phyloP scores from a whole-genome alignment of 2,888 invertebrate species.

The Esperia sulphurella region DNA sequence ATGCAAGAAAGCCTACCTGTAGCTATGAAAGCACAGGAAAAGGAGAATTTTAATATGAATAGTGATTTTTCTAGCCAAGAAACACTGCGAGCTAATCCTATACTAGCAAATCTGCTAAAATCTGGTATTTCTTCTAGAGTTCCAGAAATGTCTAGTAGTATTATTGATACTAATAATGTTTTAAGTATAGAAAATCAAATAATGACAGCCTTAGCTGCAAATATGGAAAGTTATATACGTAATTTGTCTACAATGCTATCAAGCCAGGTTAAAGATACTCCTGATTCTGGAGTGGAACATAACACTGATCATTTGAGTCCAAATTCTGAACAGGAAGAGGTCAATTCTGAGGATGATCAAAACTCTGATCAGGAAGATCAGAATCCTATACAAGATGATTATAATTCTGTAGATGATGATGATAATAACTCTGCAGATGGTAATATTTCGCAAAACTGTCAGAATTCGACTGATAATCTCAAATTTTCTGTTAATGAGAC shows the following conservation, averaged over 20 bases:
- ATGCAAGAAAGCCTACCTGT: constrained; percentile 1
- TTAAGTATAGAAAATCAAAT: constrained; percentile 50
- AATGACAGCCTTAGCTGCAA: constrained; percentile 49
- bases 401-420: neutral
- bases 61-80: constrained; percentile 28
- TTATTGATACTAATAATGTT: constrained; percentile 34
- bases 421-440: no score
- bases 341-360: neutral
- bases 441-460: neutral
- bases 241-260: constrained; percentile 36
- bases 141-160: constrained; percentile 22
- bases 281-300: neutral
- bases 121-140: constrained; percentile 15
- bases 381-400: neutral
- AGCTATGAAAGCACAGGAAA: constrained; percentile 24
- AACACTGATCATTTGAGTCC: neutral
- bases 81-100: constrained; percentile 58
- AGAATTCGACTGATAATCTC: neutral
- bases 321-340: neutral
- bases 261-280: constrained; percentile 8
- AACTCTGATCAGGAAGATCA: neutral
- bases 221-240: constrained; percentile 56
- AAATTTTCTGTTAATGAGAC: no score
- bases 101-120: constrained; percentile 57
- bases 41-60: constrained; percentile 45